Conservation (phyloP, 2,113 vertebrate genomes). For the Candoia aspera region DNA sequence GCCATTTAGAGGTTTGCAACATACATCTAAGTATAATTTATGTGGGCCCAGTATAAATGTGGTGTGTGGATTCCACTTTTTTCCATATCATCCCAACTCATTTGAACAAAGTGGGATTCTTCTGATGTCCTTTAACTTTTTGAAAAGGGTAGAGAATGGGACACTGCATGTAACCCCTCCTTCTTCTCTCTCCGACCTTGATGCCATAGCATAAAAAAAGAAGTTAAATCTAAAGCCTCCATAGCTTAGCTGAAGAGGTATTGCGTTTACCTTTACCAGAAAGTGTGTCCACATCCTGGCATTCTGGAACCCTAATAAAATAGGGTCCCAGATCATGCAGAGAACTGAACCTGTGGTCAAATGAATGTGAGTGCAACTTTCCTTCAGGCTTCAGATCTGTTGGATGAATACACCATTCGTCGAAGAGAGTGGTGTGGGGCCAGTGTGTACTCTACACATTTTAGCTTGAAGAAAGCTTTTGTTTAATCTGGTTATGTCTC, state of each 20-base stretch:
- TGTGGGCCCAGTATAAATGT: background rate
- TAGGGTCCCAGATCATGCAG: background rate
- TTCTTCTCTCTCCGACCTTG: background rate
- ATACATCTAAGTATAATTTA: background rate
- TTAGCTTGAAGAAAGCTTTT: background rate
- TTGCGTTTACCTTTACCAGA: background rate
- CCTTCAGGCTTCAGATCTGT: background rate
- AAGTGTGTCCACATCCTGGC: background rate
- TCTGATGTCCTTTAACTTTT: background rate
- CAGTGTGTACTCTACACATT: background rate
- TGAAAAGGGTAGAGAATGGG: background rate
- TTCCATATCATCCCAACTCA: background rate
- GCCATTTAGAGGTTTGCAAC: background rate
- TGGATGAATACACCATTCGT: background rate
- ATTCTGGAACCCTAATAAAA: background rate
- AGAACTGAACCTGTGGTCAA: background rate
- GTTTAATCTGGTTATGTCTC: background rate
- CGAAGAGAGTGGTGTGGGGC: background rate
- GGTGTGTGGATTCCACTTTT: background rate
- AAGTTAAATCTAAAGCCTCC: background rate
- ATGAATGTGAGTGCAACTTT: background rate
- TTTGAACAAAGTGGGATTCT: background rate
- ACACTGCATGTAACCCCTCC: background rate
- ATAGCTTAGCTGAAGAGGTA: background rate
- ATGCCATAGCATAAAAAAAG: background rate